These are phyloP conservation scores for Papilio protenor DNA, from an alignment of 2,888 invertebrate genomes.

Conservation along the genomic window DNA sequence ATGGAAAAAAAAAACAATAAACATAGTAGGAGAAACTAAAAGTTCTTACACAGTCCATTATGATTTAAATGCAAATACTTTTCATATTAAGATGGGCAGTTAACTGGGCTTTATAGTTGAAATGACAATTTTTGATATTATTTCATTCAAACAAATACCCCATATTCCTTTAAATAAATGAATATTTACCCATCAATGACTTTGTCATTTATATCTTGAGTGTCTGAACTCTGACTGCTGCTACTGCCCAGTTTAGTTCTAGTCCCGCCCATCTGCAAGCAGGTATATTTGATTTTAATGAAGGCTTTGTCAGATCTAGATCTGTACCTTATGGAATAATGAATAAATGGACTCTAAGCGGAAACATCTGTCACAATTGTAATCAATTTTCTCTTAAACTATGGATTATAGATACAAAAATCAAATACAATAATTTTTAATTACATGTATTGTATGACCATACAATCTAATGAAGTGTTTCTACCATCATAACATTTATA, in stretches of 20 bases:
- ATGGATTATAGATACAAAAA: not conserved
- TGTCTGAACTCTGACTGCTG: conserved; percentile 74
- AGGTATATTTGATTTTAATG: conserved; percentile 54
- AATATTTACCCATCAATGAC: conserved; percentile 81
- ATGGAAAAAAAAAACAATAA: not conserved
- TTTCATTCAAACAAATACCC: conserved; percentile 14
- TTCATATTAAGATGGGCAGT: conserved; percentile 30
- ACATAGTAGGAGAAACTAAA: not conserved
- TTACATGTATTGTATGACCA: not conserved
- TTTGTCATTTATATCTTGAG: conserved; percentile 72
- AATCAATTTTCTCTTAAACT: not conserved
- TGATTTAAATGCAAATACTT: not conserved
- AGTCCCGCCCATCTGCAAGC: conserved; percentile 80
- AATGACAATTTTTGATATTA: conserved; percentile 31
- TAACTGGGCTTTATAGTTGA: conserved; percentile 26
- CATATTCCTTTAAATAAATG: conserved; percentile 13
- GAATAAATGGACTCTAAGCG: not conserved
- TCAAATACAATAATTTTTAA: not conserved
- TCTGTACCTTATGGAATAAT: not conserved
- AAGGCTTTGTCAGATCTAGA: conserved; percentile 13
- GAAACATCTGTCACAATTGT: not conserved
- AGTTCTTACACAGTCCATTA: not conserved
- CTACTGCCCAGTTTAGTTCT: conserved; percentile 72
- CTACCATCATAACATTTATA: no score
- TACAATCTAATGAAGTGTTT: not conserved